Evolutionary conservation across 53 echinoderm and acorn worm species (phyloP), one percentile per base, ranked within the genome.

Genomic region (Apostichopus leukothele): DNA sequence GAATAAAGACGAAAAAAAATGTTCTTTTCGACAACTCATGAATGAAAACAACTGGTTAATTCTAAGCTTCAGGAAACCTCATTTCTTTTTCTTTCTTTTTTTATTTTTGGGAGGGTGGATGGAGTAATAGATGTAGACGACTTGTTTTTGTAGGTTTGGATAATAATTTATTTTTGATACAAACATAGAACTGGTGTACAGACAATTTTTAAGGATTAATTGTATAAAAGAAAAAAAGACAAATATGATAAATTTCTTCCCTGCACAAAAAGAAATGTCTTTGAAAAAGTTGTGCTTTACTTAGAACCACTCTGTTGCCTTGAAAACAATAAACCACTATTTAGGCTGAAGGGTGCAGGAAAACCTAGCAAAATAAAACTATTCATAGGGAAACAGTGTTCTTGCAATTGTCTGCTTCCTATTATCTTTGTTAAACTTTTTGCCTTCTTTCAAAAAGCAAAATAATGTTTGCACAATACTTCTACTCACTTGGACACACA

Each of bases 151-250:
- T 79, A 79, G 79, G 79, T 79, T 51, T 79, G 39, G 39, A 39
- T 39, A 18, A 79, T 79, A 79, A 79, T 79, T 79, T 79, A 79
- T 79, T 79, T 79, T 79, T 79, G 79, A 79, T 79, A 79, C 79
- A 51, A 79, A 52, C 79, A 4, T 79, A 10, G 16, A 63, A 9
- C 51, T 39, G 79, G 50, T 79, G 79, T 79, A 79, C 79, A 79
- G 79, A 79, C 79, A 79, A 63, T 79, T 79, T 79, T 79, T 79
- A 79, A 52, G 79, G 52, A 79, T 19, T 52, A 79, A 79, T 63
- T 79, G 51, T 79, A 79, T 53, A 79, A 53, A 78, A 53, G 50
- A 78, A 11, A 78, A 63, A 63, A 51, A 79, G 51, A 79, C 79
- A 18, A 52, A 79, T 79, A 79, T 63, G 63, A 63, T 16, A 63